Conservation (phyloP, 2,888 invertebrate species). For the Rhagophthalmus giganteus region DNA sequence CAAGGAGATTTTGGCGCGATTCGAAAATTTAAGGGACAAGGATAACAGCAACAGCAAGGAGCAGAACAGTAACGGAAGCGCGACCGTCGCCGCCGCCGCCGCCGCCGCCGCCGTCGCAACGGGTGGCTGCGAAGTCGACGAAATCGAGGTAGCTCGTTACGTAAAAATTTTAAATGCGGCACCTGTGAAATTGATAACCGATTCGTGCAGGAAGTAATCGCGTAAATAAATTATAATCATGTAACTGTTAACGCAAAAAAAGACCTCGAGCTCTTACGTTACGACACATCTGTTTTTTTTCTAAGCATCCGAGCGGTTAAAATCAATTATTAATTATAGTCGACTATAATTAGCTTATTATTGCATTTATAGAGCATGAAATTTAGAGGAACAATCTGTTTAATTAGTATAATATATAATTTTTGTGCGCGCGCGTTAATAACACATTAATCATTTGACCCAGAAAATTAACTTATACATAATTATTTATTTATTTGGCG, state of each 20-base stretch:
- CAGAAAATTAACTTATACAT: neutral
- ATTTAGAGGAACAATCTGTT: neutral
- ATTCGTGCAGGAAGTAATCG: neutral
- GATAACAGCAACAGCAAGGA: conserved; percentile 29
- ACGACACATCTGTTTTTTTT: neutral
- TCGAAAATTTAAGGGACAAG: conserved; percentile 61
- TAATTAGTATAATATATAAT: conserved; percentile 1
- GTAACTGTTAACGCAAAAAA: conserved; percentile 1
- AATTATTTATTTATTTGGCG: neutral
- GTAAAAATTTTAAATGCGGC: no score
- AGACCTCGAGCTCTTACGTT: no score
- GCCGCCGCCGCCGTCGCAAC: no score
- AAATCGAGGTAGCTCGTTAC: no score
- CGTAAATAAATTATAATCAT: conserved; percentile 1
- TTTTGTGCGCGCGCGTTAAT: neutral
- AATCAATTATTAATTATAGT: no score
- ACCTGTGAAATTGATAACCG: conserved; percentile 2
- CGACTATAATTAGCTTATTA: conserved; percentile 3
- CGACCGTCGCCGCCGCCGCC: no score
- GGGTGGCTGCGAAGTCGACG: no score
- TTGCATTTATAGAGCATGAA: conserved; percentile 7
- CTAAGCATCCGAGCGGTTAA: no score
- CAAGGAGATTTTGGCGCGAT: conserved; percentile 78
- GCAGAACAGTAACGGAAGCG: conserved; percentile 8
- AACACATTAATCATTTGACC: neutral